phyloP scores from a whole-genome alignment of 2,113 vertebrate genomes.

The Labeo catla region DNA sequence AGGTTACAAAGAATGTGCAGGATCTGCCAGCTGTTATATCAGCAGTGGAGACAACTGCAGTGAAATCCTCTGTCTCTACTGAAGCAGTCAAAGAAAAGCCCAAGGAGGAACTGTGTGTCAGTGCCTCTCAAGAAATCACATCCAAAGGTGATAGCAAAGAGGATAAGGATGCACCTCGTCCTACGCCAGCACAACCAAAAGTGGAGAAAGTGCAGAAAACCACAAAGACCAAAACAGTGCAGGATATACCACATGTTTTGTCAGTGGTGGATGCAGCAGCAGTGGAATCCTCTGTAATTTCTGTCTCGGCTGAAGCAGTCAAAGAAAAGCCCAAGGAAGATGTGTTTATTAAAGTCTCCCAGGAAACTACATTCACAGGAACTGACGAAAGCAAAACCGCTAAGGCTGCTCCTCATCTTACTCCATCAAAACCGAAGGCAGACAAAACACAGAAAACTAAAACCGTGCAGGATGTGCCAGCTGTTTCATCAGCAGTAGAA shows the following conservation, averaged over 20 bases:
- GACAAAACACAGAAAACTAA: not conserved
- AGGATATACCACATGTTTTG: conserved; percentile 22
- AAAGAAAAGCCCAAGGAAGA: conserved; percentile 46
- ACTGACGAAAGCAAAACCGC: not conserved
- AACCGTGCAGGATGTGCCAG: too few relatives aligned
- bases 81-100: conserved; percentile 50
- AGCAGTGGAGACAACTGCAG: conserved; percentile 48
- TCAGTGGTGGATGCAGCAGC: conserved; percentile 52
- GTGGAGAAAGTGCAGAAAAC: not conserved
- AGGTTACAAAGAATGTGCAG: too few relatives aligned
- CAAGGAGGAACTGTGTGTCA: conserved; percentile 9
- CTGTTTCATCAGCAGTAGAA: too few relatives aligned
- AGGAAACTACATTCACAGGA: conserved; percentile 23
- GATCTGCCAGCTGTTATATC: too few relatives aligned
- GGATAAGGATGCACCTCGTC: not conserved
- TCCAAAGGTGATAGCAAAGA: not conserved
- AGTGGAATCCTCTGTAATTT: conserved; percentile 54
- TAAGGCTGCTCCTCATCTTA: not conserved
- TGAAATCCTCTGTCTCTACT: conserved; percentile 49
- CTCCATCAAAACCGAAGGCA: not conserved
- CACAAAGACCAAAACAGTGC: not conserved
- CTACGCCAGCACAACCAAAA: not conserved
- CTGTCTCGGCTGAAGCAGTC: conserved; percentile 48
- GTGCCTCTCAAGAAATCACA: conserved; percentile 6
- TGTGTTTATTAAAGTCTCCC: conserved; percentile 32